These are phyloP conservation scores for Drosophila tristis DNA, from an alignment of 1,140 invertebrate genomes.

Conservation along the genomic window DNA sequence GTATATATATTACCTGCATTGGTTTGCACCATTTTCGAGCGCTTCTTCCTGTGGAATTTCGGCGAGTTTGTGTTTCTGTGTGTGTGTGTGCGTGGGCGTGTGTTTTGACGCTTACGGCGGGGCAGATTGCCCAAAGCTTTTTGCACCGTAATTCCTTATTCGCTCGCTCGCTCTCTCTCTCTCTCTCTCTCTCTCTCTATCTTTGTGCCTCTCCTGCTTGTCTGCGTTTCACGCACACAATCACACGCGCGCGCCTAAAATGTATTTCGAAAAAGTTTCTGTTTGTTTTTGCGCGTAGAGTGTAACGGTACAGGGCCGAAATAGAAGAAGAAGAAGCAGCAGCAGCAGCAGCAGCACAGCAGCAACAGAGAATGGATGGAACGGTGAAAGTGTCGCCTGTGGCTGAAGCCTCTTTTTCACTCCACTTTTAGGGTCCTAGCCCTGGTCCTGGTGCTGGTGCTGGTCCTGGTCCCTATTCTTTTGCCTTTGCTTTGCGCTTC, in stretches of 20 bases:
- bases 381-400: constrained; percentile 33
- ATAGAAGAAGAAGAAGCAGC: neutral
- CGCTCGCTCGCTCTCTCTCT: neutral
- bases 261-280: constrained; percentile 46
- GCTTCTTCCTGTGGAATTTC: constrained; percentile 5
- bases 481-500: constrained; percentile 1
- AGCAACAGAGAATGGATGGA: constrained; percentile 24
- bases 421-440: too few relatives aligned
- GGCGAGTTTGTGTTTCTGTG: neutral
- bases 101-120: constrained; percentile 44
- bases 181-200: too few relatives aligned
- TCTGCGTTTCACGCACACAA: too few relatives aligned
- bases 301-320: constrained; percentile 4
- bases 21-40: constrained; percentile 70
- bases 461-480: too few relatives aligned
- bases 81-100: constrained; percentile 42
- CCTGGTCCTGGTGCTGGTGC: too few relatives aligned
- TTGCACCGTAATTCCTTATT: constrained; percentile 19
- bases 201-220: constrained; percentile 2
- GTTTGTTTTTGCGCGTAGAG: constrained; percentile 46
- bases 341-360: constrained; percentile 4
- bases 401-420: too few relatives aligned
- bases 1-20: constrained; percentile 64
- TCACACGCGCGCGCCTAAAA: constrained; percentile 43
- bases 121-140: constrained; percentile 50